phyloP scores from a whole-genome alignment of 2,888 invertebrate species.

The Dione vanillae region DNA sequence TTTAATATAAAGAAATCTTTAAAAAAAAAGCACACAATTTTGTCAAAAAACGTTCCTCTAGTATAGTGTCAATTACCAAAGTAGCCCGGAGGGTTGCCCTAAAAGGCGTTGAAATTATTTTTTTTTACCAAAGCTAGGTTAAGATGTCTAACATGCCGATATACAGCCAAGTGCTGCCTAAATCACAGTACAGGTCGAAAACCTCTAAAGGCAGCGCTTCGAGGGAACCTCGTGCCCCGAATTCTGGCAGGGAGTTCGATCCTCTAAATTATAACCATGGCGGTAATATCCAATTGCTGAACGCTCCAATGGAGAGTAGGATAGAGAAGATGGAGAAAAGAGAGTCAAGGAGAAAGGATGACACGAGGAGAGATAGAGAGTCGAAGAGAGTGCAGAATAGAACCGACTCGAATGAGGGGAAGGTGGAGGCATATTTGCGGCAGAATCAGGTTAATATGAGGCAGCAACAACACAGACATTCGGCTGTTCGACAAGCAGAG shows the following conservation, averaged over 20 bases:
- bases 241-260: slow-evolving; percentile 83
- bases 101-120: slow-evolving; percentile 53
- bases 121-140: slow-evolving; percentile 73
- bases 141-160: slow-evolving; percentile 82
- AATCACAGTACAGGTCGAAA: slow-evolving; percentile 69
- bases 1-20: slow-evolving; percentile 52
- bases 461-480: slow-evolving; percentile 78
- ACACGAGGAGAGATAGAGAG: slow-evolving; percentile 49
- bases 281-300: slow-evolving; percentile 70
- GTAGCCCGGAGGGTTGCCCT: slow-evolving; percentile 49
- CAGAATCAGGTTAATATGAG: slow-evolving; percentile 80
- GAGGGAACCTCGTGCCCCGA: slow-evolving; percentile 54
- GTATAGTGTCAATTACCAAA: slow-evolving; percentile 76
- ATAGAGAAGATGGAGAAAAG: slow-evolving; percentile 63
- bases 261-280: slow-evolving; percentile 86
- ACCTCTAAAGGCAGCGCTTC: slow-evolving; percentile 55
- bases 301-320: slow-evolving; percentile 60
- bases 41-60: slow-evolving; percentile 69
- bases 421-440: slow-evolving; percentile 78
- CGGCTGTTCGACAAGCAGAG: slow-evolving; percentile 78
- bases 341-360: slow-evolving; percentile 57
- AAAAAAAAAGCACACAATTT: slow-evolving; percentile 41
- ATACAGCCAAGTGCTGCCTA: slow-evolving; percentile 80
- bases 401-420: slow-evolving; percentile 65
- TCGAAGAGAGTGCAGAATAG: slow-evolving; percentile 61